Percentiles rank a stretch among this genome's conserved stretches.
Evolutionary conservation across 2,888 invertebrate species (phyloP).

Genomic region (Cancer borealis): DNA sequence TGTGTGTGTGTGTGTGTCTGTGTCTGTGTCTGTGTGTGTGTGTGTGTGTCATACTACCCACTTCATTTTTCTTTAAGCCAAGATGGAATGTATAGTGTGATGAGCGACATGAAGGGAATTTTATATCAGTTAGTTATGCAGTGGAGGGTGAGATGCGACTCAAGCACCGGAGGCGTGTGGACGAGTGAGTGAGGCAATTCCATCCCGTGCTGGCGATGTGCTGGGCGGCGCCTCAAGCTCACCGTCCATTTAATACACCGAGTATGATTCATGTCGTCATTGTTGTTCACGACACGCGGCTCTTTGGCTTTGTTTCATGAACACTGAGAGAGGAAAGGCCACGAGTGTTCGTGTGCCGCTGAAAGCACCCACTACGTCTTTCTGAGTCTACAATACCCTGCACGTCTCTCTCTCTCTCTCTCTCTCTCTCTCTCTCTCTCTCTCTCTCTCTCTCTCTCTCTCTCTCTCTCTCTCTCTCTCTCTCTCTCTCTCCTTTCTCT

Average conservation of each 20-base stretch:
- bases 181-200: slow-evolving; percentile 38
- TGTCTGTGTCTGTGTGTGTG: neutral
- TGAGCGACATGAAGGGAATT: neutral
- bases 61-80: neutral
- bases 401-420: neutral
- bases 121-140: neutral
- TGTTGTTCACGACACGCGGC: slow-evolving; percentile 24
- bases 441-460: neutral
- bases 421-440: neutral
- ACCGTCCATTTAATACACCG: slow-evolving; percentile 31
- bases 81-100: neutral
- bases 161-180: neutral
- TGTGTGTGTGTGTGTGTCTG: neutral
- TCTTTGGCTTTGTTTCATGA: slow-evolving; percentile 14
- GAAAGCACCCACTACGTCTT: slow-evolving; percentile 35
- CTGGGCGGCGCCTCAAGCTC: neutral
- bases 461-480: neutral
- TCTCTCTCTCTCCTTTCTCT: no score
- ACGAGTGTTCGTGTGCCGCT: neutral
- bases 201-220: neutral
- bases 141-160: neutral
- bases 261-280: slow-evolving; percentile 28
- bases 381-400: slow-evolving; percentile 4
- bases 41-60: neutral
- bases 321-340: neutral